Evolutionary conservation across 2,797 vertebrate species (phyloP).

Genomic region (Gallirallus australis): DNA sequence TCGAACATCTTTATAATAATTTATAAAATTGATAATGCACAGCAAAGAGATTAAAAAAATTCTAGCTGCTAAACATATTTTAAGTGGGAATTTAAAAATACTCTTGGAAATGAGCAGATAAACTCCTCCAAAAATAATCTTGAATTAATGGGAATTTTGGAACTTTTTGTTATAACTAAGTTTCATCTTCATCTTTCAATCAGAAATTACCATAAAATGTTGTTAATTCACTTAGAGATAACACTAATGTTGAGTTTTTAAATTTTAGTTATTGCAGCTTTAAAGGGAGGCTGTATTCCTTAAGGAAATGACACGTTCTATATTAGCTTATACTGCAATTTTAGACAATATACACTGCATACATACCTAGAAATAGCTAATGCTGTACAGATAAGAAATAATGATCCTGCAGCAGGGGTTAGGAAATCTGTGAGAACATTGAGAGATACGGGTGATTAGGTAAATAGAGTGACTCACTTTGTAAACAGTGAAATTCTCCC

Average conservation of each 20-base stretch:
- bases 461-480: not conserved
- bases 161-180: not conserved
- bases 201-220: not conserved
- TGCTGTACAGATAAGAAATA: not conserved
- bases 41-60: not conserved
- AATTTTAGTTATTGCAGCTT: not conserved
- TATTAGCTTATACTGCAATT: not conserved
- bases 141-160: not conserved
- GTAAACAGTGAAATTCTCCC: not conserved
- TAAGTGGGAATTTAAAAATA: not conserved
- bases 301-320: not conserved
- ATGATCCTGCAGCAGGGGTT: not conserved
- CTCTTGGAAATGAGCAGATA: not conserved
- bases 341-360: not conserved
- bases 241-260: not conserved
- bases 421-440: not conserved
- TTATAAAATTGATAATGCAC: not conserved
- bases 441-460: not conserved
- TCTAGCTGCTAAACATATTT: not conserved
- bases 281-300: not conserved
- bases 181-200: not conserved
- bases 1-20: not conserved
- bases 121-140: not conserved
- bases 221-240: not conserved
- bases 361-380: not conserved